Evolutionary conservation across 1,140 invertebrate species (phyloP).

Genomic region (Metaphire vulgaris): DNA sequence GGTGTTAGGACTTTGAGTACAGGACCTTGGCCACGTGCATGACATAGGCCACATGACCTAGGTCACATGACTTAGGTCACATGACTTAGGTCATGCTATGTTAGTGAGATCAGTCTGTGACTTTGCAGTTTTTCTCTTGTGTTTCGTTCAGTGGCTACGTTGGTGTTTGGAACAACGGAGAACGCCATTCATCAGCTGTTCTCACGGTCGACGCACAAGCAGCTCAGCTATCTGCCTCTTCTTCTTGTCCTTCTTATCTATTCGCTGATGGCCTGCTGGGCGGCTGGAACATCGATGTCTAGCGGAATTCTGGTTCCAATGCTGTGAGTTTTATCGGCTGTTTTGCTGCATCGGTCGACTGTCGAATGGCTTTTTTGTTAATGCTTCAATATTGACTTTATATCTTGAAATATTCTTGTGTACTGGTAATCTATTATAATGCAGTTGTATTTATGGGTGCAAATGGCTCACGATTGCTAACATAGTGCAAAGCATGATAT

Average conservation of each 20-base stretch:
- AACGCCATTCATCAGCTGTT: slow-evolving; percentile 52
- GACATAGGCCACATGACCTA: no score
- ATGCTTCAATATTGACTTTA: no score
- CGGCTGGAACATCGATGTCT: slow-evolving; percentile 48
- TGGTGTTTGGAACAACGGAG: slow-evolving; percentile 53
- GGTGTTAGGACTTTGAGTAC: no score
- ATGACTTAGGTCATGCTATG: no score
- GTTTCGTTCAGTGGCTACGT: slow-evolving; percentile 45
- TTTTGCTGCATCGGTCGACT: background rate
- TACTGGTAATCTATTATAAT: no score
- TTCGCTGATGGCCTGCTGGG: slow-evolving; percentile 51
- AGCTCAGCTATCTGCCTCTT: slow-evolving; percentile 48
- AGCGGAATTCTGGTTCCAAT: slow-evolving; percentile 53
- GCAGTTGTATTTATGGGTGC: no score
- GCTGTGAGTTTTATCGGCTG: slow-evolving; percentile 40
- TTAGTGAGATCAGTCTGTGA: no score
- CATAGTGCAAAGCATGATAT: no score
- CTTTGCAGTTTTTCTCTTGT: background rate
- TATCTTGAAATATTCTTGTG: no score
- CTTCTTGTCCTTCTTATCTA: slow-evolving; percentile 46
- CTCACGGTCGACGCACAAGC: slow-evolving; percentile 49
- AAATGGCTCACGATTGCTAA: no score
- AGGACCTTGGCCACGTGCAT: no score
- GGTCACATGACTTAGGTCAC: no score
- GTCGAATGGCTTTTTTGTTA: background rate